These are phyloP conservation scores for Steinernema khuongi DNA, from an alignment of 1,140 invertebrate species.

Conservation along the genomic window DNA sequence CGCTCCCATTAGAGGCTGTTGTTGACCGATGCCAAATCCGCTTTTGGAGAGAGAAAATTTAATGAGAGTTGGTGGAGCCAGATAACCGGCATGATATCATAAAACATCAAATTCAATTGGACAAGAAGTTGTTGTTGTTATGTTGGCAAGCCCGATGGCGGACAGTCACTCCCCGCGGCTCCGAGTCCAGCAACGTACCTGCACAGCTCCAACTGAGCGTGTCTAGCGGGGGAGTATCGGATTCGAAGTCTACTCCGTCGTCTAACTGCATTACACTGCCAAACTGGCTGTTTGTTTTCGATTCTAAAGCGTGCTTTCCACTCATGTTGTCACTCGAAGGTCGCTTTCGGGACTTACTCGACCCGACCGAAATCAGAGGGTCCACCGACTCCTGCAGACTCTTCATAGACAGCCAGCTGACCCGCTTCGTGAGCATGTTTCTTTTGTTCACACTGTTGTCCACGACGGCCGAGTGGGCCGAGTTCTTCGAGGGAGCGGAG, in stretches of 20 bases:
- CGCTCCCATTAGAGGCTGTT: constrained; percentile 8
- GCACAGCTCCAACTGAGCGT: constrained; percentile 55
- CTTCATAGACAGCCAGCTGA: constrained; percentile 57
- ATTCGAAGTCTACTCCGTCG: constrained; percentile 48
- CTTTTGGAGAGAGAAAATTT: constrained; percentile 2
- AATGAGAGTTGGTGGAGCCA: background rate
- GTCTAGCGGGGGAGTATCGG: constrained; percentile 55
- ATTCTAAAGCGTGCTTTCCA: constrained; percentile 2
- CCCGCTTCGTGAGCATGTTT: constrained; percentile 48
- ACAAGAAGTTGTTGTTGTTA: background rate
- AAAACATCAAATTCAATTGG: constrained; percentile 14
- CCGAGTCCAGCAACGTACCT: background rate
- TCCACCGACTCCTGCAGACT: constrained; percentile 48
- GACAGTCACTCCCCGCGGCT: background rate
- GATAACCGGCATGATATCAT: constrained; percentile 4
- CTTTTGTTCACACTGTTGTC: constrained; percentile 20
- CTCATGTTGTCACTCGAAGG: constrained; percentile 21
- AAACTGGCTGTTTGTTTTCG: constrained; percentile 45
- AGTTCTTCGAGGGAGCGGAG: background rate
- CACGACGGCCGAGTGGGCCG: background rate
- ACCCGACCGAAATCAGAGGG: constrained; percentile 21
- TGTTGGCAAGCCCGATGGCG: background rate
- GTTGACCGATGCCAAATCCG: background rate
- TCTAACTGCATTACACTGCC: constrained; percentile 48
- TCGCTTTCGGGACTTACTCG: constrained; percentile 15